Conservation (phyloP, 2,888 invertebrate species). For the Tenthredo notha region DNA sequence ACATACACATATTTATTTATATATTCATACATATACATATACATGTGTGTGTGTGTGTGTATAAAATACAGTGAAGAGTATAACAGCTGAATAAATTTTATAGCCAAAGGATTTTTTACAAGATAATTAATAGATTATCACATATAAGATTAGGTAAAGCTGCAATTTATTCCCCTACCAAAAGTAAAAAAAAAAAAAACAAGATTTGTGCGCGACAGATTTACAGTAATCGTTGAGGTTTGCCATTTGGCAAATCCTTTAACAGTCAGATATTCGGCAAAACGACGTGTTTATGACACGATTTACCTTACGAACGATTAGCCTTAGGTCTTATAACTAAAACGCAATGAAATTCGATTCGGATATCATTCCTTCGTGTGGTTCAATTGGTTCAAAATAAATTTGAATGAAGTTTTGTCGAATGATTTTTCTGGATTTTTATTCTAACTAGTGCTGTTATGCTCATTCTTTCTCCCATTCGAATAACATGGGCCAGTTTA, state of each 20-base stretch:
- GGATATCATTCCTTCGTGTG: too few relatives aligned
- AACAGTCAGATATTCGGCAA: not conserved
- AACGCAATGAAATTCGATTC: not conserved
- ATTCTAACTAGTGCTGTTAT: too few relatives aligned
- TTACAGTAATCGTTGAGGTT: constrained; percentile 24
- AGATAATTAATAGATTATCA: constrained; percentile 3
- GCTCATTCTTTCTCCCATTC: too few relatives aligned
- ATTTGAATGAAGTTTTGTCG: too few relatives aligned
- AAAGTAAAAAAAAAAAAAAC: too few relatives aligned
- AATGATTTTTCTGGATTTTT: too few relatives aligned
- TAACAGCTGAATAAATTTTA: constrained; percentile 19
- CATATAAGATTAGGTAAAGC: not conserved
- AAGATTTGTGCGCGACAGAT: not conserved
- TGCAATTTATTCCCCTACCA: too few relatives aligned
- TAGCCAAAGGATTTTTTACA: not conserved
- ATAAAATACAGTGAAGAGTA: not conserved
- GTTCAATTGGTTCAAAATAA: too few relatives aligned
- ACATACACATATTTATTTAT: not conserved
- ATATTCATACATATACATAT: not conserved
- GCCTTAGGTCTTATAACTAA: not conserved
- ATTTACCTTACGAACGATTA: constrained; percentile 21
- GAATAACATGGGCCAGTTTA: too few relatives aligned
- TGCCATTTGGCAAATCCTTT: not conserved
- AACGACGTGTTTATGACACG: not conserved
- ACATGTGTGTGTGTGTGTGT: not conserved